A percentile compares a stretch with the other conserved stretches of the same genome.
Evolutionary conservation across 2,888 invertebrate genomes (phyloP).

Genomic region (Orchestes rusci): DNA sequence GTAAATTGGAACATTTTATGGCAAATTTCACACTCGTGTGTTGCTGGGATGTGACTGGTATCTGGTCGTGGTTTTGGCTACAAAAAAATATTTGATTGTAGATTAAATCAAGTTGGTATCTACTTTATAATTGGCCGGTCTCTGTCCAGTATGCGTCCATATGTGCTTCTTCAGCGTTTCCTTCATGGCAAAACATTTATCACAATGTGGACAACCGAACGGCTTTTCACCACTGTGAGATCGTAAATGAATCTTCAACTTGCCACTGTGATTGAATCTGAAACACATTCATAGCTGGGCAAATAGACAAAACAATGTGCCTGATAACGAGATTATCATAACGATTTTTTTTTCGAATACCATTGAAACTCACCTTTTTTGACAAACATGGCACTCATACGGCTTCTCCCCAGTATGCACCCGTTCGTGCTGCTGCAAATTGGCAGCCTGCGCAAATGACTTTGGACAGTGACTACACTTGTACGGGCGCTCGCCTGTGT

Average conservation of each 20-base stretch:
- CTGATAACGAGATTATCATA: too few species aligned
- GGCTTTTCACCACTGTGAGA: conserved; percentile 37
- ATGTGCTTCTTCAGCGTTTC: conserved; percentile 37
- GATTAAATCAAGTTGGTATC: not conserved
- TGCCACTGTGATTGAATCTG: conserved; percentile 33
- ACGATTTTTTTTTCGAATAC: too few species aligned
- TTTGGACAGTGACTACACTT: conserved; percentile 34
- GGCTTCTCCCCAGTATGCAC: conserved; percentile 37
- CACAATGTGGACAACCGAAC: conserved; percentile 35
- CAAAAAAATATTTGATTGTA: conserved; percentile 6
- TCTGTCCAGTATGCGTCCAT: conserved; percentile 37
- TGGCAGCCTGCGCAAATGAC: conserved; percentile 35
- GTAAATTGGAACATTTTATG: conserved; percentile 22
- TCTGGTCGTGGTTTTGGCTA: conserved; percentile 18
- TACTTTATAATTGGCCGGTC: conserved; percentile 20
- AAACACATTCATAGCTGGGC: too few species aligned
- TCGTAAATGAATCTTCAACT: conserved; percentile 34
- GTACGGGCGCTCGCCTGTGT: conserved; percentile 22
- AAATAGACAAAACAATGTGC: too few species aligned
- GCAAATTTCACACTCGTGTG: conserved; percentile 17
- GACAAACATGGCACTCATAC: conserved; percentile 34
- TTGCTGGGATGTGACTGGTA: conserved; percentile 17
- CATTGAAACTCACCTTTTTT: conserved; percentile 35
- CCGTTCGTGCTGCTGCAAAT: conserved; percentile 35
- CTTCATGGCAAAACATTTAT: conserved; percentile 35